phyloP scores from a whole-genome alignment of 2,113 vertebrate genomes.

The Phoxinus phoxinus region DNA sequence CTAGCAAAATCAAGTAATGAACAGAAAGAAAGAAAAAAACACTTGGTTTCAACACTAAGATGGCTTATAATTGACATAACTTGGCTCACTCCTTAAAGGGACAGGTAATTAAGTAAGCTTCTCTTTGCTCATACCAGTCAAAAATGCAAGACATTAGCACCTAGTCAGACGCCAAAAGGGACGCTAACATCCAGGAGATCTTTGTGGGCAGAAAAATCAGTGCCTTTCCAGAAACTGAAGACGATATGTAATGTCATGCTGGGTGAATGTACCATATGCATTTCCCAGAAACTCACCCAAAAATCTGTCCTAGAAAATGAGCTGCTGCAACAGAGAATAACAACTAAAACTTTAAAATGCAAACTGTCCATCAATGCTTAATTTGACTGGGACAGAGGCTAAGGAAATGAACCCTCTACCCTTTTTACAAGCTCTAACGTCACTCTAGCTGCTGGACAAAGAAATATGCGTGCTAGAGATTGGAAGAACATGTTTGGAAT shows the following conservation, averaged over 20 bases:
- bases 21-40: slow-evolving; percentile 54
- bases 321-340: background rate
- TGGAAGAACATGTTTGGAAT: background rate
- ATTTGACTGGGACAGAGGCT: too few relatives aligned
- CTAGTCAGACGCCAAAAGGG: slow-evolving; percentile 11
- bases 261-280: background rate
- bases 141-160: slow-evolving; percentile 16
- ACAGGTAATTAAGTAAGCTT: background rate
- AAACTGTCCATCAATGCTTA: background rate
- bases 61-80: slow-evolving; percentile 45
- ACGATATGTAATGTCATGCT: background rate
- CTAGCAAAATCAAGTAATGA: background rate
- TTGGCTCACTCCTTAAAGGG: slow-evolving; percentile 38
- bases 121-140: background rate
- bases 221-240: background rate
- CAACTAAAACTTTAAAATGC: background rate
- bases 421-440: background rate
- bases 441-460: background rate
- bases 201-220: slow-evolving; percentile 15
- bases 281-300: background rate
- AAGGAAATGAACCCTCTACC: background rate
- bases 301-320: background rate
- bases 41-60: slow-evolving; percentile 54
- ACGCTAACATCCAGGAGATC: slow-evolving; percentile 1
- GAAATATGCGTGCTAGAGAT: background rate